Evolutionary conservation across 2,888 invertebrate genomes (phyloP), one percentile per base, ranked within the genome.

Genomic region (Orchestes rusci): DNA sequence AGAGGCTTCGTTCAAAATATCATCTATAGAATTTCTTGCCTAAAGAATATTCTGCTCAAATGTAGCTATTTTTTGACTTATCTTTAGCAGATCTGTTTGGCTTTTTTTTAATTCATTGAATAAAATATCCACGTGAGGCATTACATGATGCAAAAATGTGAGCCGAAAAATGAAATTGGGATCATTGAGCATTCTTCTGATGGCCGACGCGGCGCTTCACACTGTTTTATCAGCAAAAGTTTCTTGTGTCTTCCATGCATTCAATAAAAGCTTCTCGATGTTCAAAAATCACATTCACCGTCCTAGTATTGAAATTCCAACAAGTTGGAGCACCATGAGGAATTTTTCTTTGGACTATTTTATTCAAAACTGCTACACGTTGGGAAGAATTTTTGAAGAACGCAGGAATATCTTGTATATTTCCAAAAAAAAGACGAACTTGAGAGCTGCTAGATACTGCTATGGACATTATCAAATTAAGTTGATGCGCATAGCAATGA

Each of bases 141-240:
- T 56, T 13, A 56, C 41, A 36, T 35, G 46, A 43, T 58, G 51
- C 37, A 60, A 59, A 48, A 55, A 43, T 10, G 40, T 47, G 30
- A 60, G 43, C 58, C 59, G 59, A 54, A 54, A 60, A 17, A 41
- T 41, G 38, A 60, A 59, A 8, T 30, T 39, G 7, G 41, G n/a
- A n/a, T n/a, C n/a, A n/a, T n/a, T n/a, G n/a, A n/a, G n/a, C n/a
- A n/a, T n/a, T n/a, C n/a, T n/a, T n/a, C n/a, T n/a, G 39, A 16
- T n/a, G n/a, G 38, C 45, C 7, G 43, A 16, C 3, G 54, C 55
- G 43, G 51, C 41, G 38, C 43, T 40, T 30, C 50, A 52, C 0
- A 53, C 48, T 2, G 46, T 51, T n/a, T 39, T 16, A 39, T 52
- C 39, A 4, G 40, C 35, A 7, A 39, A 51, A 12, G 35, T 36